Conservation (phyloP, 2,113 vertebrate species). For the Pterophyllum scalare region DNA sequence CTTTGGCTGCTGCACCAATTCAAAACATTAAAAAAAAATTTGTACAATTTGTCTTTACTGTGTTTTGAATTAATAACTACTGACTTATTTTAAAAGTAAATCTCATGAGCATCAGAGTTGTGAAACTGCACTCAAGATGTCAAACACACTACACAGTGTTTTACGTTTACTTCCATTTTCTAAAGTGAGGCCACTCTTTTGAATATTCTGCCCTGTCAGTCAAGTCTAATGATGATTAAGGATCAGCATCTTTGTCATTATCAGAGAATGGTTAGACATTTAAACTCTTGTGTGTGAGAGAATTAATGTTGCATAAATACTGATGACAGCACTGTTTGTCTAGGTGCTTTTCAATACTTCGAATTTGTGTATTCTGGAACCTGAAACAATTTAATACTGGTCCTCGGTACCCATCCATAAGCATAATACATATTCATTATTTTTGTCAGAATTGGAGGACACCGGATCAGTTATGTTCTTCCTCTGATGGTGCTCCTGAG, state of each 20-base stretch:
- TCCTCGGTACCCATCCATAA: neutral
- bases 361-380: neutral
- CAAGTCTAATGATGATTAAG: neutral
- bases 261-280: neutral
- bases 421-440: neutral
- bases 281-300: neutral
- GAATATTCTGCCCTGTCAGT: neutral
- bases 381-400: neutral
- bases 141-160: neutral
- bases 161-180: neutral
- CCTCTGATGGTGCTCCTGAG: neutral
- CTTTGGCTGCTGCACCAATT: neutral
- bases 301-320: neutral
- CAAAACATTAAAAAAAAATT: no score
- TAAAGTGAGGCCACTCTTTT: neutral
- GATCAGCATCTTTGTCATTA: neutral
- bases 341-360: neutral
- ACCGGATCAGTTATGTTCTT: neutral
- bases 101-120: rapidly evolving
- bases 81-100: neutral
- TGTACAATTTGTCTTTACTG: no score
- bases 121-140: neutral
- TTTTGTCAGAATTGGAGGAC: neutral
- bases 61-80: no score
- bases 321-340: neutral